A percentile compares a stretch with the other conserved stretches of the same genome.
phyloP scores from a whole-genome alignment of 2,797 vertebrate genomes.

The Orestias chungarensis region DNA sequence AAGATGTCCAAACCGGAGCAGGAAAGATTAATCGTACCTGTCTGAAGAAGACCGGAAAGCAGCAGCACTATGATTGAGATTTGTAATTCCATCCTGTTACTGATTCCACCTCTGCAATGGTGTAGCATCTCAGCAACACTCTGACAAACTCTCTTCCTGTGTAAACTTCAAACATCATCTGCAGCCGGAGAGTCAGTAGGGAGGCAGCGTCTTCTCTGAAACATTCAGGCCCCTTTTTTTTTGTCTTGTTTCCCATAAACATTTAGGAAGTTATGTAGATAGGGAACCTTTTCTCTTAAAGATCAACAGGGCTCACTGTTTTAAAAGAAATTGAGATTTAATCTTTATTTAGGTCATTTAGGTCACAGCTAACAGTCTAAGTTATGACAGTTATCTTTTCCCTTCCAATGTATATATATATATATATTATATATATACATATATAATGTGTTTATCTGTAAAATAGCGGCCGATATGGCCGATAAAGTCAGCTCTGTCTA shows the following conservation, averaged over 20 bases:
- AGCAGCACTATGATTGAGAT: constrained; percentile 11
- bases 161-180: background rate
- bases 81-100: background rate
- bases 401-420: background rate
- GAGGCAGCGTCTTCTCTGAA: background rate
- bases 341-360: background rate
- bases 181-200: background rate
- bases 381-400: too few species aligned
- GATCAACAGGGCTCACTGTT: background rate
- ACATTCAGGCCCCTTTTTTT: too few species aligned
- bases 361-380: background rate
- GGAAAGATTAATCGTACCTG: constrained; percentile 17
- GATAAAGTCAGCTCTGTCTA: background rate
- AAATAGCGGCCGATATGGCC: background rate
- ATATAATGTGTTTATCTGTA: background rate
- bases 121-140: background rate
- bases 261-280: background rate
- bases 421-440: background rate
- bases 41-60: constrained; percentile 20
- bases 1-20: background rate
- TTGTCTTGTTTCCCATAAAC: background rate
- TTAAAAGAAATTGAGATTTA: background rate
- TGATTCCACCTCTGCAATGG: background rate
- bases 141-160: constrained; percentile 42
- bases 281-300: background rate